Conservation (phyloP, 2,888 invertebrate species). For the Pollenia amentaria region DNA sequence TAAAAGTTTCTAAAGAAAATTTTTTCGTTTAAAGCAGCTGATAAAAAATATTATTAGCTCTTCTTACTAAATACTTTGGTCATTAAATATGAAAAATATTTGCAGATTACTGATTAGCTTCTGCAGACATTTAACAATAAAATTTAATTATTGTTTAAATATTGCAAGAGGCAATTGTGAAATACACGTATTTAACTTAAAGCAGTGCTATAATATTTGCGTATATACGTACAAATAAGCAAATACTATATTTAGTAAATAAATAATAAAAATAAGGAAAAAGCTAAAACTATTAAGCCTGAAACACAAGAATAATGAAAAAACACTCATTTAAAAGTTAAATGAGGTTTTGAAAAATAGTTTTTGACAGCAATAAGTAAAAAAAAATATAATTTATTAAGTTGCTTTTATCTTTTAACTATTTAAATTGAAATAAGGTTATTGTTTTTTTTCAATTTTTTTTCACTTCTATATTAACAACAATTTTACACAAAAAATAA, state of each 20-base stretch:
- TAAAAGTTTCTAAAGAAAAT: too few species aligned
- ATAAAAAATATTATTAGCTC: too few species aligned
- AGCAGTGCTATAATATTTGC: not conserved
- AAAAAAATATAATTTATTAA: not conserved
- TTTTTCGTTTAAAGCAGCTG: too few species aligned
- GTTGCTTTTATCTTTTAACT: conserved; percentile 4
- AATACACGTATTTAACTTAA: not conserved
- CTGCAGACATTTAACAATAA: too few species aligned
- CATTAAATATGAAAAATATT: too few species aligned
- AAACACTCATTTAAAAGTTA: not conserved
- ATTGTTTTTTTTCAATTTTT: not conserved
- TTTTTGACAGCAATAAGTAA: conserved; percentile 14
- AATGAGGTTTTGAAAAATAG: not conserved
- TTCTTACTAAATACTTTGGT: too few species aligned
- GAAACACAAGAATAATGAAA: not conserved
- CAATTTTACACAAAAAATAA: not conserved
- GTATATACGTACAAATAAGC: not conserved
- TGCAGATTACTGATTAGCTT: too few species aligned
- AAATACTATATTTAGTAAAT: not conserved
- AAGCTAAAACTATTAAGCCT: not conserved
- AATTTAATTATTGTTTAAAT: not conserved
- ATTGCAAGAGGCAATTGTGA: not conserved
- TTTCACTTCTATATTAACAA: not conserved
- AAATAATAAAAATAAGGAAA: not conserved
- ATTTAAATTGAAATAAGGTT: conserved; percentile 13